These are phyloP conservation scores for Dusona sp. DNA, from an alignment of 2,888 invertebrate genomes.

Conservation along the genomic window DNA sequence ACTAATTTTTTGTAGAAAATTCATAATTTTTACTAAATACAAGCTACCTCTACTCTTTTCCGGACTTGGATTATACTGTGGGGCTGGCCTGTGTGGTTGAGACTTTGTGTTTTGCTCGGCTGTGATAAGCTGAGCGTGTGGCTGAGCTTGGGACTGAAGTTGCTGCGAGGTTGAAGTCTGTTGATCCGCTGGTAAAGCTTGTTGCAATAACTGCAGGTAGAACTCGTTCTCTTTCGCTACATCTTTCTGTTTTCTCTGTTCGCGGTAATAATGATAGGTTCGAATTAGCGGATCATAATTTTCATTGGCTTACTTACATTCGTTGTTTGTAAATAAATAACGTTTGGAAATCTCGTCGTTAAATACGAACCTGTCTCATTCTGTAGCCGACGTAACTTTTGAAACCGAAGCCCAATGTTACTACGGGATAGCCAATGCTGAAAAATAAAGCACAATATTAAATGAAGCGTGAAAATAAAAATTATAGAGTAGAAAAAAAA, in stretches of 20 bases:
- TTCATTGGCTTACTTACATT: not conserved
- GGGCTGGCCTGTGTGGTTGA: slow-evolving; percentile 81
- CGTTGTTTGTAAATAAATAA: not conserved
- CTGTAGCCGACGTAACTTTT: slow-evolving; percentile 96
- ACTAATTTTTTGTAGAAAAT: not conserved
- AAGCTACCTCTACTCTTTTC: slow-evolving; percentile 85
- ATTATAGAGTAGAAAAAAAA: not conserved
- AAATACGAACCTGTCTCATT: slow-evolving; percentile 89
- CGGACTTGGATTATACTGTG: slow-evolving; percentile 84
- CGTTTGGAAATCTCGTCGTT: not conserved
- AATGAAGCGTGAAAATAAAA: not conserved
- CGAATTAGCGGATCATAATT: not conserved
- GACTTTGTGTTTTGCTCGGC: slow-evolving; percentile 82
- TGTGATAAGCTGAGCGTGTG: slow-evolving; percentile 78
- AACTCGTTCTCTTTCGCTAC: slow-evolving; percentile 98
- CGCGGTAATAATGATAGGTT: slow-evolving; percentile 52
- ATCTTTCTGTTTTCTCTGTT: slow-evolving; percentile 95
- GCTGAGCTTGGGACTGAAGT: slow-evolving; percentile 80
- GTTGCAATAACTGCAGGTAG: slow-evolving; percentile 95
- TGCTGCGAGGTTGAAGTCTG: slow-evolving; percentile 81
- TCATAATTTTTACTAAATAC: slow-evolving; percentile 77
- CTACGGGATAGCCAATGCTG: slow-evolving; percentile 97
- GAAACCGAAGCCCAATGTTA: slow-evolving; percentile 97
- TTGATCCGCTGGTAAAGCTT: slow-evolving; percentile 93
- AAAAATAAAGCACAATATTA: slow-evolving; percentile 74